Evolutionary conservation across 2,888 invertebrate species (phyloP).

Genomic region (Palloptera scutellata): DNA sequence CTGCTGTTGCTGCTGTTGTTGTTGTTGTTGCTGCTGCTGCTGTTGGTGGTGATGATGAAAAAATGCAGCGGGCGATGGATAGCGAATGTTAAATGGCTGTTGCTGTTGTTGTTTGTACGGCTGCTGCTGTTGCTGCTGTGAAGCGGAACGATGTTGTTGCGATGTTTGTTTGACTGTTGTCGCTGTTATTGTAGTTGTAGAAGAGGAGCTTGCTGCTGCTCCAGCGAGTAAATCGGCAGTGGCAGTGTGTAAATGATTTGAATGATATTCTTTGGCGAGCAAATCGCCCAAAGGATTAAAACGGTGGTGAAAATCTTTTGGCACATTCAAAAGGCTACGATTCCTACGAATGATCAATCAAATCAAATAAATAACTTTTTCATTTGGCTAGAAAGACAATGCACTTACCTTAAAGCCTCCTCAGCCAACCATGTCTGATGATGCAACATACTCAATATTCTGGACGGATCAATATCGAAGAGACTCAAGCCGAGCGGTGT

Average conservation of each 20-base stretch:
- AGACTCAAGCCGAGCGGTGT: slow-evolving; percentile 65
- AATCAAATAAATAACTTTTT: background rate
- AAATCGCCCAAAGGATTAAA: slow-evolving; percentile 61
- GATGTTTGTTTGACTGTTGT: slow-evolving; percentile 32
- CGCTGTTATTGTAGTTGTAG: slow-evolving; percentile 9
- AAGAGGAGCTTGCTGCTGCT: slow-evolving; percentile 39
- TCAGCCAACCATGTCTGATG: slow-evolving; percentile 65
- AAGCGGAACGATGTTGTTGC: slow-evolving; percentile 37
- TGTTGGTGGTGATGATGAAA: slow-evolving; percentile 43
- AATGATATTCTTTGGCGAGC: slow-evolving; percentile 62
- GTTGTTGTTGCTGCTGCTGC: slow-evolving; percentile 42
- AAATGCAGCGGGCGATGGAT: slow-evolving; percentile 44
- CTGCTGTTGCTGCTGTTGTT: slow-evolving; percentile 40
- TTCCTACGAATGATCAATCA: slow-evolving; percentile 48
- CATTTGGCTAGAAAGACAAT: background rate
- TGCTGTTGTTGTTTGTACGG: slow-evolving; percentile 39
- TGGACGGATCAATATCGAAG: slow-evolving; percentile 66
- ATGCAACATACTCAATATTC: slow-evolving; percentile 68
- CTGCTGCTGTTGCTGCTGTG: slow-evolving; percentile 42
- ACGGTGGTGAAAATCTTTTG: slow-evolving; percentile 61
- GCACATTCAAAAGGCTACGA: slow-evolving; percentile 57
- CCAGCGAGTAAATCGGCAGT: slow-evolving; percentile 46
- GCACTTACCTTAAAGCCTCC: slow-evolving; percentile 61
- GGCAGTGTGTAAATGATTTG: slow-evolving; percentile 39
- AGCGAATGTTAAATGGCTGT: slow-evolving; percentile 43